Percentiles rank a stretch among this genome's conserved stretches.
Evolutionary conservation across 2,888 invertebrate species (phyloP).

Genomic region (Agapostemon virescens): DNA sequence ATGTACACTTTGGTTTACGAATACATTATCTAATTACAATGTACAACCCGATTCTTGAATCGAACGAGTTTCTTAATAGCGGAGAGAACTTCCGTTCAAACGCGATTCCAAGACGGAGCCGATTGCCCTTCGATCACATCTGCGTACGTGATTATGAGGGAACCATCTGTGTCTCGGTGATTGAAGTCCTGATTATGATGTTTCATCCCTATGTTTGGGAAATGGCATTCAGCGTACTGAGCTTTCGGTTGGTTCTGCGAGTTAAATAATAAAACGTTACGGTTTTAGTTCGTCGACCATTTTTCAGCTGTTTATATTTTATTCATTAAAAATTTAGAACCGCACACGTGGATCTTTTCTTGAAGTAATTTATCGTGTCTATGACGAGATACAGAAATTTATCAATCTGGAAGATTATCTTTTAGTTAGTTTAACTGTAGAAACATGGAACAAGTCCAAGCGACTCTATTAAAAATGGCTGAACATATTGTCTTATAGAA

Average conservation of each 20-base stretch:
- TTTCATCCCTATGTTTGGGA: background rate
- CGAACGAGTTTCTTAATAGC: slow-evolving; percentile 16
- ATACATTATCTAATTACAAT: slow-evolving; percentile 64
- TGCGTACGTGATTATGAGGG: slow-evolving; percentile 4
- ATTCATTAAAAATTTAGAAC: too few relatives aligned
- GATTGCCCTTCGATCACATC: slow-evolving; percentile 10
- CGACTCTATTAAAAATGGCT: too few relatives aligned
- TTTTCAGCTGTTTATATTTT: background rate
- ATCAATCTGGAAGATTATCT: too few relatives aligned
- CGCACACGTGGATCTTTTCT: too few relatives aligned
- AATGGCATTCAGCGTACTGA: background rate
- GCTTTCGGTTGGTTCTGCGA: background rate
- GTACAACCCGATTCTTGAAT: slow-evolving; percentile 29
- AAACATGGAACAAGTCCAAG: too few relatives aligned
- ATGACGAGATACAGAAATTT: too few relatives aligned
- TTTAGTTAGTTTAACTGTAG: too few relatives aligned
- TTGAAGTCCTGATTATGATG: slow-evolving; percentile 42
- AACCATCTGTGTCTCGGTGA: slow-evolving; percentile 29
- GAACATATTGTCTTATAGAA: too few relatives aligned
- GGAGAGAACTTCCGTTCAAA: slow-evolving; percentile 39
- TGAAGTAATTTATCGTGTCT: too few relatives aligned
- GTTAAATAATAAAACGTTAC: background rate
- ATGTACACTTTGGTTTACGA: slow-evolving; percentile 74
- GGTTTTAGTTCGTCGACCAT: background rate
- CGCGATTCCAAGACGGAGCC: slow-evolving; percentile 26